Evolutionary conservation across 1,140 invertebrate species (phyloP), one percentile per base, ranked within the genome.

Genomic region (Drosophila sp.): DNA sequence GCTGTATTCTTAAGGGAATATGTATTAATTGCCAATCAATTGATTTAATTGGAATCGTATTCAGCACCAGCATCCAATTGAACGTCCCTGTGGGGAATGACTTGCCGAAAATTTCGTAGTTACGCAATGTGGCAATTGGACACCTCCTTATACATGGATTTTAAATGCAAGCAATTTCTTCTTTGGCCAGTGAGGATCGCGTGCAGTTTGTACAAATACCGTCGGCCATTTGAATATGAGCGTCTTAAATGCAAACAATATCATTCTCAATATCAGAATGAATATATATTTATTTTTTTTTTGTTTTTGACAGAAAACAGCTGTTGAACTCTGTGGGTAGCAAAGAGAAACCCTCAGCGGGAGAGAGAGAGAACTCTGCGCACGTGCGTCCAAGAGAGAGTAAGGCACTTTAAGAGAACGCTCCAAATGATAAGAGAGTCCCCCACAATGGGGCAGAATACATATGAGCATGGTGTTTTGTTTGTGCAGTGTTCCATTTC

Each of bases 221-320:
- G 44, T 67, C 10, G 54, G 60, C 66, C 73, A 76, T 76, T 76
- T 76, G 72, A 70, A 32, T 11, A 54, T 23, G 17, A 63, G 57
- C 8, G 11, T 57, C 55, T 63, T 62, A 17, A 62, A 41, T 61
- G 17, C 27, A 57, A 44, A 44, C 66, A 27, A 27, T 33, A 29
- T 35, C 54, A 63, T 50, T 25, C 56, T 30, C 29, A 35, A 44
- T 29, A 10, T 17, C n/a, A 66, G 50, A 70, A 66, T 44, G 44
- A 29, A 63, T 58, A 32, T 25, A 58, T 25, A 58, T 25, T 6
- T 6, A 23, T 25, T 25, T 7, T 35, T 32, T 58, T 6, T 27
- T 25, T 25, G 4, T 35, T 32, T 58, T 58, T 58, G 56, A 58
- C 56, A 58, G 56, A 35, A 58, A 58, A 58, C 56, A 58, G 56